Evolutionary conservation across 2,797 vertebrate species (phyloP).

Genomic region (Miopithecus talapoin): DNA sequence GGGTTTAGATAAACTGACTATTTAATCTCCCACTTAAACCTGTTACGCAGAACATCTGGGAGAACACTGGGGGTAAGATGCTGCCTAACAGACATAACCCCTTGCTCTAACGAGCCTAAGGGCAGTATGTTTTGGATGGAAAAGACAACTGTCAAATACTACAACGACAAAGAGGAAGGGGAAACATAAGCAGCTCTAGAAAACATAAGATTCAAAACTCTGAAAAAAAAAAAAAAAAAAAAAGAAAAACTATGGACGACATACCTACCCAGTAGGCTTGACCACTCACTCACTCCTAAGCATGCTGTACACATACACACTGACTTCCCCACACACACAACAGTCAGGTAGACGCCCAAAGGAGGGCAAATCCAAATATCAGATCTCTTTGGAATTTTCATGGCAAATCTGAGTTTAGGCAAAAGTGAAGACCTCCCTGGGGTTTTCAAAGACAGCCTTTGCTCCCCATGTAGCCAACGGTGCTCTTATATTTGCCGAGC

Average conservation of each 20-base stretch:
- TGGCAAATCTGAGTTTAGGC: constrained; percentile 20
- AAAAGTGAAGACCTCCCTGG: not conserved
- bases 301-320: not conserved
- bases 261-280: not conserved
- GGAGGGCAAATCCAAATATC: constrained; percentile 20
- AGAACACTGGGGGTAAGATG: not conserved
- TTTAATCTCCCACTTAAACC: not conserved
- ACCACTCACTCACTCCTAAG: not conserved
- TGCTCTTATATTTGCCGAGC: not conserved
- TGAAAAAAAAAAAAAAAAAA: not conserved
- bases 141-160: not conserved
- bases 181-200: constrained; percentile 13
- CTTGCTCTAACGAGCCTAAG: not conserved
- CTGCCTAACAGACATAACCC: not conserved
- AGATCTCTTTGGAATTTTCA: constrained; percentile 64
- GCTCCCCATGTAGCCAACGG: not conserved
- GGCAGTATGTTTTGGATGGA: not conserved
- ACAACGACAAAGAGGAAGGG: not conserved
- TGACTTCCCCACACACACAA: not conserved
- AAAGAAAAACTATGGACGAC: not conserved
- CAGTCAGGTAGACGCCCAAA: not conserved
- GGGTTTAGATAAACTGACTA: not conserved
- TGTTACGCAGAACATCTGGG: not conserved
- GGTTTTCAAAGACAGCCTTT: not conserved
- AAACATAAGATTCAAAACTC: constrained; percentile 19